Evolutionary conservation across 2,113 vertebrate species (phyloP).

Genomic region (Callionymus lyra): DNA sequence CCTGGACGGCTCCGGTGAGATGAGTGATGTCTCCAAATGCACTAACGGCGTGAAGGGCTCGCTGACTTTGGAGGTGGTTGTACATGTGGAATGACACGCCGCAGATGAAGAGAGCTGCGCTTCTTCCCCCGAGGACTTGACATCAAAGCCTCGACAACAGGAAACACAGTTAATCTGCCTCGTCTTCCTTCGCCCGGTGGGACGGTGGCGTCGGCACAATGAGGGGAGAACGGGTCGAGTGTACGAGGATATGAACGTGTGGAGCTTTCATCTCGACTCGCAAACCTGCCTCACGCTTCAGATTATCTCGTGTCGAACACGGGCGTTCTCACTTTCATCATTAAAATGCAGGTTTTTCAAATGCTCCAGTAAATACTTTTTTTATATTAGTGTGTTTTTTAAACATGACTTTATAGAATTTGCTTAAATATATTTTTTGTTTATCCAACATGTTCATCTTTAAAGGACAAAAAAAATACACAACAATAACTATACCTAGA

Average conservation of each 20-base stretch:
- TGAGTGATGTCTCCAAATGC: slow-evolving; percentile 37
- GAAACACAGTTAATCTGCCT: slow-evolving; percentile 60
- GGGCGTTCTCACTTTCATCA: too few species aligned
- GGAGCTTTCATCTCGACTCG: too few species aligned
- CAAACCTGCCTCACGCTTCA: too few species aligned
- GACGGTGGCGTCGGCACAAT: slow-evolving; percentile 39
- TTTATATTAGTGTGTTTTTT: too few species aligned
- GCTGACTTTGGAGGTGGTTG: slow-evolving; percentile 42
- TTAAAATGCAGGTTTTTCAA: too few species aligned
- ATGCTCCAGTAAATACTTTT: too few species aligned
- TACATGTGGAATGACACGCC: slow-evolving; percentile 45
- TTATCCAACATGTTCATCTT: too few species aligned
- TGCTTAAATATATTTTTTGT: too few species aligned
- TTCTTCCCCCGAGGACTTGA: slow-evolving; percentile 46
- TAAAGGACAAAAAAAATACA: too few species aligned
- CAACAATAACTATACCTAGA: too few species aligned
- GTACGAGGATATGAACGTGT: slow-evolving; percentile 4
- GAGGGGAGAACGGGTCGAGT: slow-evolving; percentile 41
- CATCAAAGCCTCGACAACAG: slow-evolving; percentile 63
- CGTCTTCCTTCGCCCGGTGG: slow-evolving; percentile 43
- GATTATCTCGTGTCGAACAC: too few species aligned
- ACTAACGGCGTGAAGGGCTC: slow-evolving; percentile 36
- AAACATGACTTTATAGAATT: too few species aligned
- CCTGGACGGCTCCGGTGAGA: slow-evolving; percentile 12
- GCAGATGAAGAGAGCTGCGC: slow-evolving; percentile 44